Evolutionary conservation across 2,888 invertebrate species (phyloP), one percentile per base, ranked within the genome.

Genomic region (Pasiphila rectangulata): DNA sequence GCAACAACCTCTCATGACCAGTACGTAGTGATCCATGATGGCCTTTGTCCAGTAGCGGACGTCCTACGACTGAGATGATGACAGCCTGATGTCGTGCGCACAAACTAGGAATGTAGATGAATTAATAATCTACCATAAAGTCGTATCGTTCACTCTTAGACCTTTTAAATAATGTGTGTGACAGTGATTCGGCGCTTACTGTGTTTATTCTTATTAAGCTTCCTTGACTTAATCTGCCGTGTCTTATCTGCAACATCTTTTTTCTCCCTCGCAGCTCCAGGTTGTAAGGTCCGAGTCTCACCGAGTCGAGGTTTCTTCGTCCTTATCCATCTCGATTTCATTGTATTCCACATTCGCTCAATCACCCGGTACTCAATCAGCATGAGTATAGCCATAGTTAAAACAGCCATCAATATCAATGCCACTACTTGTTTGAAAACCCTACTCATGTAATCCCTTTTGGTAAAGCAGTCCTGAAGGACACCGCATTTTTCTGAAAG

Each of bases 401-500:
- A 32, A 0, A 58, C 17, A 0, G 75, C 67, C 4, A 70, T 75
- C 0, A 42, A 50, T 1, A 74, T 13, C 39, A 79, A 77, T 0
- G 76, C 71, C 4, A 67, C 45, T 1, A 79, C 45, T 51, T 86
- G 81, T 43, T 60, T 59, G 0, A 71, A 16, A 0, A 86, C 61
- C 0, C 83, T 82, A 1, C 61, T 55, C 1, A 83, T 51, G 51
- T 81, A 86, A 7, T 50, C 58, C 56, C 64, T 68, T 45, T 57
- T 71, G 1, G 60, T 39, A 51, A 79, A 86, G 55, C 86, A 86
- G 25, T 69, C 49, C 59, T 83, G 79, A 2, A 86, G 67, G 0
- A 86, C 64, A 0, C 86, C 86, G 37, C 86, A 86, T 67, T 79
- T 80, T 45, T 61, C 85, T 86, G 61, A n/a, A 25, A 5, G n/a